Evolutionary conservation across 2,113 vertebrate genomes (phyloP), one percentile per base, ranked within the genome.

Genomic region (Sebastes schlegelii): DNA sequence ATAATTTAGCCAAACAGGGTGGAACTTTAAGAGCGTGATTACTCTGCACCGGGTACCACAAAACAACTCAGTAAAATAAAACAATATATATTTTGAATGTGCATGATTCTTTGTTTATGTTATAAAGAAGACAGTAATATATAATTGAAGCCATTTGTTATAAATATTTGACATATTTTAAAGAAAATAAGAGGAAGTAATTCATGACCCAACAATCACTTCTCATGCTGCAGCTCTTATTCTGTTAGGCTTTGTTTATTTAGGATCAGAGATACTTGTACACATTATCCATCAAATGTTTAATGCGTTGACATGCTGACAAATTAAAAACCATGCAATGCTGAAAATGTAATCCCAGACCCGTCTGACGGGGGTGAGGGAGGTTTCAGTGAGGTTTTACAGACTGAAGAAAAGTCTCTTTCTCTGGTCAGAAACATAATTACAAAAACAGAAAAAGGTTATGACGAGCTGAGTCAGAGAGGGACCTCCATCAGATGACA

Each of bases 401-500:
- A 51, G 16, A 13, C 45, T 48, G 2, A 60, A 63, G 14, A 46
- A n/a, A 42, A 65, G 5, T 17, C 12, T 45, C 34, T 68, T 54
- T 49, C 17, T 51, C 19, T 64, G 11, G 19, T 75, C 51, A 21
- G 49, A 77, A 61, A 67, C 7, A 49, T 68, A 49, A 80, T 76
- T 72, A 52, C 23, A 66, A 75, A 67, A 40, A 14, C 19, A 12
- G 21, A 26, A 67, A 58, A 16, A 34, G 51, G 46, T 73, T 52
- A 69, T 6, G 1, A 23, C 14, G 21, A 49, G 26, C 49, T 42
- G 34, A 48, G 45, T 66, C 58, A 57, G 63, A 8, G 13, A 17
- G n/a, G 64, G 65, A 19, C 40, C 19, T 6, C 58, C 43, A 61
- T 63, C 48, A 71, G 73, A 70, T 49, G 52, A 66, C 2, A 57